Evolutionary conservation across 2,113 vertebrate genomes (phyloP).

Genomic region (Heterotilapia buettikoferi): DNA sequence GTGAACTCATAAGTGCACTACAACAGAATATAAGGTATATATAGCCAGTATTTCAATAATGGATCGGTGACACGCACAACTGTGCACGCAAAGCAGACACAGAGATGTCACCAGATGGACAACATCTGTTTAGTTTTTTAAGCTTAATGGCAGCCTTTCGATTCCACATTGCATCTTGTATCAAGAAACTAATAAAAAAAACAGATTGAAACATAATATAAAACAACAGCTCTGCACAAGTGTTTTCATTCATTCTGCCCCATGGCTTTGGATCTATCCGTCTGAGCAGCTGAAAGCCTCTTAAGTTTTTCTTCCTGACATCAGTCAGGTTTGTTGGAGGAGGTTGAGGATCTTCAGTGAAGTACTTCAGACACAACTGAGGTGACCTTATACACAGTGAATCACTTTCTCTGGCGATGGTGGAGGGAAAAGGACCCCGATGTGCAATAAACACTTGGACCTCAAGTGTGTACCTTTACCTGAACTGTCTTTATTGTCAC

Average conservation of each 20-base stretch:
- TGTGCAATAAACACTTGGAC: neutral
- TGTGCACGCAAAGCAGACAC: neutral
- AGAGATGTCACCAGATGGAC: neutral
- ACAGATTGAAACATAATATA: neutral
- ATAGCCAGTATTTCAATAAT: conserved; percentile 5
- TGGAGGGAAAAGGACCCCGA: neutral
- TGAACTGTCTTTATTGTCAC: neutral
- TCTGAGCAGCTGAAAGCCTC: neutral
- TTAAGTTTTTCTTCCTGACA: neutral
- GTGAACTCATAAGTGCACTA: neutral
- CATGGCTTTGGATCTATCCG: neutral
- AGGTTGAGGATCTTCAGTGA: neutral
- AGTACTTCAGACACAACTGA: conserved; percentile 27
- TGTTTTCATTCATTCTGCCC: neutral
- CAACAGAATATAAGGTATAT: neutral
- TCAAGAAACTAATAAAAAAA: neutral
- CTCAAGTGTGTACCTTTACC: neutral
- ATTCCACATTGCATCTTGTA: neutral
- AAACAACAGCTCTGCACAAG: neutral
- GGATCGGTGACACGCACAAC: neutral
- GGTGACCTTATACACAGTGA: neutral
- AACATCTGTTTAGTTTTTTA: neutral
- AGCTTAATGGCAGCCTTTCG: neutral
- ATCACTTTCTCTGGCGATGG: neutral
- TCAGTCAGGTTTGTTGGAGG: neutral